phyloP scores from a whole-genome alignment of 2,113 vertebrate genomes.

The Caretta caretta region DNA sequence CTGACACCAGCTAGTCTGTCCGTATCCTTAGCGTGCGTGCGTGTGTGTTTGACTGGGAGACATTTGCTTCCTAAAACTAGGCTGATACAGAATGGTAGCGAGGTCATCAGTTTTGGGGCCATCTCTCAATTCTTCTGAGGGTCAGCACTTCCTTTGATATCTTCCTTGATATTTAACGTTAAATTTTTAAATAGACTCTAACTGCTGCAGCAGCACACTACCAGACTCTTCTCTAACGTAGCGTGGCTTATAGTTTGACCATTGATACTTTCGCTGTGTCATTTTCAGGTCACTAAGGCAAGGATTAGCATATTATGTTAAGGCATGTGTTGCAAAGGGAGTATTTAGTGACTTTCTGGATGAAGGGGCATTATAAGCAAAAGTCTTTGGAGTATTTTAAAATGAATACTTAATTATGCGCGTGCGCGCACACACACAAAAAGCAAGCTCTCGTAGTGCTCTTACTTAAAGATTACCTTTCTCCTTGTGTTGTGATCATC shows the following conservation, averaged over 20 bases:
- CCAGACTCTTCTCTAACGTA: rapidly evolving
- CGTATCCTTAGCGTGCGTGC: background rate
- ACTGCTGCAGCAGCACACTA: rapidly evolving
- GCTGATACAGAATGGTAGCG: background rate
- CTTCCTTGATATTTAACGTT: rapidly evolving
- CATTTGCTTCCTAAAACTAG: background rate
- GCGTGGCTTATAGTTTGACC: background rate
- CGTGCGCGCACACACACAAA: too few species aligned
- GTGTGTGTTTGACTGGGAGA: background rate
- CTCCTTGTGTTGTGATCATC: rapidly evolving
- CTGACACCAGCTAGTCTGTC: background rate
- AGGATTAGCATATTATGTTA: background rate
- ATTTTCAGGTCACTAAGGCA: background rate
- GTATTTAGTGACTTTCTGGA: background rate
- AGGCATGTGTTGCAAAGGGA: rapidly evolving
- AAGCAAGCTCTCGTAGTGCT: background rate
- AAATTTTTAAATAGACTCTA: rapidly evolving
- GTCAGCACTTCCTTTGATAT: rapidly evolving
- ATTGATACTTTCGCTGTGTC: background rate
- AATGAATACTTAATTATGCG: background rate
- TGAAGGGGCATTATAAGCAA: background rate
- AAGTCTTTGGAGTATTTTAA: background rate
- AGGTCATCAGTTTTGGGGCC: background rate
- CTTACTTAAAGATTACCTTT: rapidly evolving
- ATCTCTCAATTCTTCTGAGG: rapidly evolving